Percentiles rank a stretch among this genome's conserved stretches.
phyloP scores from a whole-genome alignment of 2,113 vertebrate species.

The Peromyscus polionotus region DNA sequence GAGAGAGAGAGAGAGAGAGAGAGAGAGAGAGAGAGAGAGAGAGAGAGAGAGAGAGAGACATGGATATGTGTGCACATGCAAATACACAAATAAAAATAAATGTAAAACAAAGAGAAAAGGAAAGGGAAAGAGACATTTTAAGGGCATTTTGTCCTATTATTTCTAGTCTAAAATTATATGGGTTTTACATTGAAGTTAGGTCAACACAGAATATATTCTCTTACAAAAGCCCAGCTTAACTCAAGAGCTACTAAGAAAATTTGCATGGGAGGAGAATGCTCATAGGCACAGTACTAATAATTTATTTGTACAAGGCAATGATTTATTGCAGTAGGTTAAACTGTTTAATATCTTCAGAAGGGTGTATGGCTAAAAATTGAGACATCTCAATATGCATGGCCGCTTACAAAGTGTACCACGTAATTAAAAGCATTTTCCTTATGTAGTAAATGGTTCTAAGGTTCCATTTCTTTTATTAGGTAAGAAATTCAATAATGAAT shows the following conservation, averaged over 20 bases:
- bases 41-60: neutral
- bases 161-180: neutral
- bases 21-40: no score
- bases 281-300: neutral
- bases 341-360: slow-evolving; percentile 58
- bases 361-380: slow-evolving; percentile 11
- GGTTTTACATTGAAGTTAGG: slow-evolving; percentile 17
- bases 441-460: slow-evolving; percentile 79
- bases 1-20: no score
- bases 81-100: neutral
- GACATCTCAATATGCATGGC: slow-evolving; percentile 71
- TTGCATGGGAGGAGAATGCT: slow-evolving; percentile 47
- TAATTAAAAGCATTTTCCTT: slow-evolving; percentile 77
- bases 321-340: slow-evolving; percentile 61
- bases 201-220: neutral
- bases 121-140: neutral
- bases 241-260: slow-evolving; percentile 32
- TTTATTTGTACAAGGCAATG: slow-evolving; percentile 47
- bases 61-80: neutral
- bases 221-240: slow-evolving; percentile 56
- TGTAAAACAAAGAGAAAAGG: neutral
- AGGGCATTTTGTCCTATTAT: neutral
- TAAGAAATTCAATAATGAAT: slow-evolving; percentile 68
- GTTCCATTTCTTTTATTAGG: slow-evolving; percentile 63
- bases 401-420: slow-evolving; percentile 74